Base-by-base conservation (phyloP, 2,797 vertebrate species). In the Chloroceryle amazona region DNA sequence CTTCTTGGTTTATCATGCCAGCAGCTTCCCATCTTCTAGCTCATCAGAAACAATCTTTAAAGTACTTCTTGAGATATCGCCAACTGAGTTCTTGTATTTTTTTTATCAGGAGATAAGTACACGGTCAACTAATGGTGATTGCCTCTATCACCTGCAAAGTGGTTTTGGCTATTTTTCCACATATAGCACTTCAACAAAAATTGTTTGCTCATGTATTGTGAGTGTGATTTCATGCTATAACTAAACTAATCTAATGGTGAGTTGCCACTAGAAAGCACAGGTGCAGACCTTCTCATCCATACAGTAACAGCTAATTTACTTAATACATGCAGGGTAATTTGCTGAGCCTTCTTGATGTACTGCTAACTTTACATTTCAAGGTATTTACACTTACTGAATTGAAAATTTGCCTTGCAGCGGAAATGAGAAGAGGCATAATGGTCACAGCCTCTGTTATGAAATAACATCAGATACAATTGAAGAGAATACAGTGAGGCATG, bases 251-350 rank as follows among this genome's bases (percentile, higher is more conserved):
- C 37, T 89, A 54, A 51, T 80, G 55, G 71, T 33, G 75, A 82
- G 42, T 68, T 95, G 57, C 79, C 46, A 17, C 71, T 66, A 52
- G 93, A 94, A 91, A 67, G 71, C 85, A 46, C 26, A 47, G 49
- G 67, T 76, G 66, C 71, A 66, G 78, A 87, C 74, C 47, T 93
- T 75, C 37, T 70, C 79, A 39, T 54, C 85, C 73, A 1, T 71
- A 68, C 90, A 89, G 47, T 82, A 94, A 37, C n/a, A 76, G 29
- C 19, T 93, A 73, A 90, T 96, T 89, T 88, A 52, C 39, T 80
- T 92, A 74, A 90, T 44, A 85, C 66, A 60, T 1, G 1, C 55
- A 37, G 65, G 47, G 49, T 94, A 83, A 91, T 95, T 94, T 97
- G 44, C 85, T 67, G 78, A 83, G 71, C 46, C 75, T 52, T 91